phyloP scores from a whole-genome alignment of 2,888 invertebrate species.

The Apocheima hispidaria region DNA sequence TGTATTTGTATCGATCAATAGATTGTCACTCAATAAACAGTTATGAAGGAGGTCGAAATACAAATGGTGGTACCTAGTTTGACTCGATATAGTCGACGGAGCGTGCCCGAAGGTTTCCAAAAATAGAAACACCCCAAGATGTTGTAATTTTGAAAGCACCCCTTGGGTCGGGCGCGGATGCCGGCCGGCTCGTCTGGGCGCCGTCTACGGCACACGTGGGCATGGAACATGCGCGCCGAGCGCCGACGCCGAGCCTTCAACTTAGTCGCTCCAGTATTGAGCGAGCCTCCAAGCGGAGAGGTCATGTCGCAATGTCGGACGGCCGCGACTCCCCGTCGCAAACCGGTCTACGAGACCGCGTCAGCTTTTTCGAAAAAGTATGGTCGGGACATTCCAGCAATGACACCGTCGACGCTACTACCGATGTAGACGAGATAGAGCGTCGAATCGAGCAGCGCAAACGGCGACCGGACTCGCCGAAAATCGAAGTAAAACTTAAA shows the following conservation, averaged over 20 bases:
- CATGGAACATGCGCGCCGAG: constrained; percentile 63
- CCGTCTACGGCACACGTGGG: constrained; percentile 72
- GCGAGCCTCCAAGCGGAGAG: constrained; percentile 78
- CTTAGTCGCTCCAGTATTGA: constrained; percentile 74
- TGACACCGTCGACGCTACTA: constrained; percentile 74
- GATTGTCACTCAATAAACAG: constrained; percentile 5
- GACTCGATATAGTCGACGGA: constrained; percentile 15
- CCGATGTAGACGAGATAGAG: constrained; percentile 87
- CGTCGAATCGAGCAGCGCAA: constrained; percentile 86
- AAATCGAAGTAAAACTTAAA: constrained; percentile 87
- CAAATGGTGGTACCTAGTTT: constrained; percentile 3
- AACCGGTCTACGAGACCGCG: constrained; percentile 89
- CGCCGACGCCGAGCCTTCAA: constrained; percentile 53
- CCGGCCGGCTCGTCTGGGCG: constrained; percentile 63
- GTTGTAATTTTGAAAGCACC: constrained; percentile 42
- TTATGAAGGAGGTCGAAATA: constrained; percentile 7
- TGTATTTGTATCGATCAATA: constrained; percentile 29
- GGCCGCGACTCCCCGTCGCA: constrained; percentile 83
- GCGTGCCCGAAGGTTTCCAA: constrained; percentile 19
- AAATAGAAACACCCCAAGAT: constrained; percentile 37
- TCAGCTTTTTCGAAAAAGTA: constrained; percentile 92
- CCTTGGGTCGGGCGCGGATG: constrained; percentile 29
- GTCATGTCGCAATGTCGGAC: constrained; percentile 84
- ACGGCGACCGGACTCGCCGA: constrained; percentile 83
- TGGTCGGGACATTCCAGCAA: constrained; percentile 87